Conservation (phyloP, 2,888 invertebrate species). For the Hirtodrosophila duncani region DNA sequence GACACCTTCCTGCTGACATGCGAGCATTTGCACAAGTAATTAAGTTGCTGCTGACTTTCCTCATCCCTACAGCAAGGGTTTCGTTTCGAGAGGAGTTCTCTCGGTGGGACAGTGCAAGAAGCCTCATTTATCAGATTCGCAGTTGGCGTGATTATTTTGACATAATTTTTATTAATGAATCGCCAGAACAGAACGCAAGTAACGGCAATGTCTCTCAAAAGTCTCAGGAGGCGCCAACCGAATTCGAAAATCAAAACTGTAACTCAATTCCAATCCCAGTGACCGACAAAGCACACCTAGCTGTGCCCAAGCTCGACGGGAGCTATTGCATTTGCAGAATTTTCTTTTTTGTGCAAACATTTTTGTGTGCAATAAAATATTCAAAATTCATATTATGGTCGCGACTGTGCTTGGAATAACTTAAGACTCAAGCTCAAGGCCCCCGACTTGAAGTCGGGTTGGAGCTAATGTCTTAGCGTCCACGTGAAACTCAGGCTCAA, state of each 20-base stretch:
- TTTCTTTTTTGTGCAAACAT: conserved; percentile 25
- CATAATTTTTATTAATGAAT: conserved; percentile 73
- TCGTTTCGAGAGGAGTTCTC: no score
- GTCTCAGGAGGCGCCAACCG: no score
- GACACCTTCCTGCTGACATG: conserved; percentile 10
- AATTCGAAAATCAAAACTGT: not conserved
- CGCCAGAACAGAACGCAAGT: conserved; percentile 13
- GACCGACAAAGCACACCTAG: conserved; percentile 64
- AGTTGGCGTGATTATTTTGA: conserved; percentile 69
- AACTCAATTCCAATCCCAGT: conserved; percentile 43
- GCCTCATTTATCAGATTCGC: conserved; percentile 51
- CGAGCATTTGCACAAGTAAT: conserved; percentile 31
- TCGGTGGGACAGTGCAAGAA: conserved; percentile 28
- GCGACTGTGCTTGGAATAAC: conserved; percentile 62
- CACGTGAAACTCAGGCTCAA: conserved; percentile 69
- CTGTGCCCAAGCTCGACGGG: not conserved
- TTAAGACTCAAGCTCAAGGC: conserved; percentile 51
- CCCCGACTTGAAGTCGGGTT: conserved; percentile 43
- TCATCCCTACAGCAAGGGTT: conserved; percentile 29
- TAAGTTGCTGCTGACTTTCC: conserved; percentile 27
- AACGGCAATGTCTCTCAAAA: conserved; percentile 9
- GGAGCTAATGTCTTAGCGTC: conserved; percentile 35
- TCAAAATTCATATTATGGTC: conserved; percentile 69
- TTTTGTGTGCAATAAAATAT: conserved; percentile 64
- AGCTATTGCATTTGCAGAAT: conserved; percentile 19